Percentiles rank a stretch among this genome's conserved stretches.
Conservation (phyloP, 2,797 vertebrate species). For the Acanthopagrus latus region DNA sequence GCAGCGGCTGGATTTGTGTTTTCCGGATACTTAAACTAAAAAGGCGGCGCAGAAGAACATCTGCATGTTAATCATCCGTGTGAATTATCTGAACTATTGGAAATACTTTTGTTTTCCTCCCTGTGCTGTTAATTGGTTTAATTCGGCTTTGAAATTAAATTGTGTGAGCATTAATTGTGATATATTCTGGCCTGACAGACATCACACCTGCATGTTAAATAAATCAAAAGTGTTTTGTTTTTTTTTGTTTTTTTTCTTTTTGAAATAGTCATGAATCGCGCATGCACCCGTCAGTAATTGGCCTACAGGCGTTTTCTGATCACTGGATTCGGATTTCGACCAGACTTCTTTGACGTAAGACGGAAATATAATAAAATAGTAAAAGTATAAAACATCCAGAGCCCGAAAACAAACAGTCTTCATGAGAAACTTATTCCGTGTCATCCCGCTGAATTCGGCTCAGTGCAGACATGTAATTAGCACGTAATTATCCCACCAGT, state of each 20-base stretch:
- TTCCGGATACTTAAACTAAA: neutral
- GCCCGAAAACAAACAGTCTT: neutral
- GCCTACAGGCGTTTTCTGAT: neutral
- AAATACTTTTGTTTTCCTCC: neutral
- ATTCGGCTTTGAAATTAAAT: neutral
- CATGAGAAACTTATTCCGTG: neutral
- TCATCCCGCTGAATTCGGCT: neutral
- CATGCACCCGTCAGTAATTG: too few species aligned
- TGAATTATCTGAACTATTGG: neutral
- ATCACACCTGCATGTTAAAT: neutral
- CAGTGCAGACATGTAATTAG: slow-evolving; percentile 1
- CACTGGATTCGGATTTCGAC: neutral
- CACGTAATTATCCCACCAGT: neutral
- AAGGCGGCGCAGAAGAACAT: neutral
- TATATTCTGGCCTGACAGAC: neutral
- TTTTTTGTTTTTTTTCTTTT: too few species aligned
- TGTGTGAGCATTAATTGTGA: neutral
- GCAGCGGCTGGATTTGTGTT: neutral
- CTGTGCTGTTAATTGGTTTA: neutral
- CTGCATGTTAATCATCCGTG: too few species aligned
- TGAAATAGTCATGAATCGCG: neutral
- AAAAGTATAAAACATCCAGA: neutral
- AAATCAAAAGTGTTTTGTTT: neutral
- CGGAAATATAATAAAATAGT: neutral
- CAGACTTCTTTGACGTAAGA: neutral